phyloP scores from a whole-genome alignment of 1,140 invertebrate species.

The Heliconius hewitsoni region DNA sequence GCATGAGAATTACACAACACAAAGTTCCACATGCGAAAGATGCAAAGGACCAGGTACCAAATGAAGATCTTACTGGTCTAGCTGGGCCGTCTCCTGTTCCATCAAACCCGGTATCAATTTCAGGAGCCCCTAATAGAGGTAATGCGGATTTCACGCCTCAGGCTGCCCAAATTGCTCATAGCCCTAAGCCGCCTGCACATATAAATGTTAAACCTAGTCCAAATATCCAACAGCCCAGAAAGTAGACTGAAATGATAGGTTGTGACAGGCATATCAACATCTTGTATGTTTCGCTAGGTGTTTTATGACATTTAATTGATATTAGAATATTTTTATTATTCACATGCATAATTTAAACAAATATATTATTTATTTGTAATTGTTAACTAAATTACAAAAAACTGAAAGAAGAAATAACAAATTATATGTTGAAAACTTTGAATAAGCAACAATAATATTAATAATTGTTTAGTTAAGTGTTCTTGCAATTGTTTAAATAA shows the following conservation, averaged over 20 bases:
- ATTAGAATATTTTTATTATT: neutral
- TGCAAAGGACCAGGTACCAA: constrained; percentile 79
- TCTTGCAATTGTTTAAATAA: neutral
- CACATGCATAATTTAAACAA: neutral
- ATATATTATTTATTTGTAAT: neutral
- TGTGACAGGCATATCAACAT: constrained; percentile 45
- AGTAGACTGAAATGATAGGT: constrained; percentile 77
- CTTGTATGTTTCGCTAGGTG: constrained; percentile 37
- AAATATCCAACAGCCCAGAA: constrained; percentile 90
- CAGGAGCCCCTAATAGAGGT: constrained; percentile 89
- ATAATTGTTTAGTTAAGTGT: constrained; percentile 3
- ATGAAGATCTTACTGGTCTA: constrained; percentile 71
- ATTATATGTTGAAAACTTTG: neutral
- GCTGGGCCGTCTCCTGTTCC: constrained; percentile 82
- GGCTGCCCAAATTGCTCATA: constrained; percentile 90
- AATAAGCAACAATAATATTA: neutral
- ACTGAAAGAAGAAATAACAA: neutral
- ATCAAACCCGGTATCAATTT: constrained; percentile 88
- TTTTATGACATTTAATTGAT: constrained; percentile 16
- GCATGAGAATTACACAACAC: constrained; percentile 95
- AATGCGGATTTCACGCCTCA: constrained; percentile 94
- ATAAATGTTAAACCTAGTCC: constrained; percentile 82
- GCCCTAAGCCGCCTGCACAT: constrained; percentile 86
- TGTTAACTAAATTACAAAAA: neutral
- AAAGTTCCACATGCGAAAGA: constrained; percentile 86